A percentile compares a stretch with the other conserved stretches of the same genome.
Conservation (phyloP, 2,113 vertebrate genomes). For the Onychostoma macrolepis region DNA sequence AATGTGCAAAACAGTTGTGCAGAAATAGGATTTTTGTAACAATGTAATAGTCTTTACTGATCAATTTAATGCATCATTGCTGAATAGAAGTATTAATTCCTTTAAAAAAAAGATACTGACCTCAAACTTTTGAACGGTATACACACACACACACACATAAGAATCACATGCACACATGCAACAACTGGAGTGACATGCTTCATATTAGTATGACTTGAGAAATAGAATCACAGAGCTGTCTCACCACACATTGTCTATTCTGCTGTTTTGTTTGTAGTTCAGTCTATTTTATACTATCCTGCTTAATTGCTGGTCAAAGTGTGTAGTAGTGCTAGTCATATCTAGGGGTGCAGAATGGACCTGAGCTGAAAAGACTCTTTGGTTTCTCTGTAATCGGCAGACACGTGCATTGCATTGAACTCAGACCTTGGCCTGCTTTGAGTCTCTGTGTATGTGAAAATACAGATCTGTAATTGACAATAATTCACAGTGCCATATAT, state of each 20-base stretch:
- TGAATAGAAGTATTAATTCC: background rate
- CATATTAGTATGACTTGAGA: conserved; percentile 8
- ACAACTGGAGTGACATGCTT: background rate
- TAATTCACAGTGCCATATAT: conserved; percentile 26
- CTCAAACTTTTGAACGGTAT: background rate
- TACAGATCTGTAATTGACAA: conserved; percentile 19
- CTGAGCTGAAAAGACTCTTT: background rate
- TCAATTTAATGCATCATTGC: background rate
- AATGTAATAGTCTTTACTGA: background rate
- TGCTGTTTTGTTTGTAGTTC: conserved; percentile 35
- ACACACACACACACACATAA: background rate
- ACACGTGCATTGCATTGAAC: background rate
- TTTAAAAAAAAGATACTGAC: background rate
- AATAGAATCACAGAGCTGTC: conserved; percentile 21
- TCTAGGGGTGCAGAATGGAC: background rate
- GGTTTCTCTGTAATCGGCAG: background rate
- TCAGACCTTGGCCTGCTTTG: background rate
- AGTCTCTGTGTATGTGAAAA: conserved; percentile 5
- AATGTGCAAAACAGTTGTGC: too few relatives aligned
- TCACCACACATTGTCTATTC: background rate
- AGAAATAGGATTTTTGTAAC: background rate
- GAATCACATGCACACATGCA: background rate
- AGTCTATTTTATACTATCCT: conserved; percentile 37
- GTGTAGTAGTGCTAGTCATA: background rate
- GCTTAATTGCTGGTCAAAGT: background rate